phyloP scores from a whole-genome alignment of 2,888 invertebrate species.

The Eristalis intricaria region DNA sequence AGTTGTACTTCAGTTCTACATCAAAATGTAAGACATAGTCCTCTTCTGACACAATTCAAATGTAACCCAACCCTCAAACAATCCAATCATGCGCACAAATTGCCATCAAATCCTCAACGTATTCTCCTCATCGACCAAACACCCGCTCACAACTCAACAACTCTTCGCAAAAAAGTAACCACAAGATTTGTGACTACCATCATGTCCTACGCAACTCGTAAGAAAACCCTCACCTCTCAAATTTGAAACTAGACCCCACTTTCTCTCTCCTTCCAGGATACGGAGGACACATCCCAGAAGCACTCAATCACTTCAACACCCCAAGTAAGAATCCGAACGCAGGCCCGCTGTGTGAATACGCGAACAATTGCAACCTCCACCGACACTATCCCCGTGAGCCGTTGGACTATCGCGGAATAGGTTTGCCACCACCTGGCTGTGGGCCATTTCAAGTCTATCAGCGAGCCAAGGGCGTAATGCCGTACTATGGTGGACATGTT shows the following conservation, averaged over 20 bases:
- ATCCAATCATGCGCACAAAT: neutral
- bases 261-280: conserved; percentile 62
- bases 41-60: too few relatives aligned
- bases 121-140: neutral
- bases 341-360: conserved; percentile 87
- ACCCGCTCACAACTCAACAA: neutral
- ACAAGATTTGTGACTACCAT: neutral
- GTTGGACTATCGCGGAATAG: conserved; percentile 67
- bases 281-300: conserved; percentile 72
- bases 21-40: too few relatives aligned
- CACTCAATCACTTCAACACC: conserved; percentile 72
- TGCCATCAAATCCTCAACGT: too few relatives aligned
- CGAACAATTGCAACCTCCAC: conserved; percentile 86
- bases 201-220: conserved; percentile 48
- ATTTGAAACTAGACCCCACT: neutral
- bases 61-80: neutral
- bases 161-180: neutral
- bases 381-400: conserved; percentile 88
- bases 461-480: conserved; percentile 87
- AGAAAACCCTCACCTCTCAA: neutral
- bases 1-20: too few relatives aligned
- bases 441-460: conserved; percentile 84
- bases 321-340: conserved; percentile 83
- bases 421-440: conserved; percentile 57
- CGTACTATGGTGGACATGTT: conserved; percentile 88